These are phyloP conservation scores for Glaucomys volans DNA, from an alignment of 2,113 vertebrate species.

Conservation along the genomic window DNA sequence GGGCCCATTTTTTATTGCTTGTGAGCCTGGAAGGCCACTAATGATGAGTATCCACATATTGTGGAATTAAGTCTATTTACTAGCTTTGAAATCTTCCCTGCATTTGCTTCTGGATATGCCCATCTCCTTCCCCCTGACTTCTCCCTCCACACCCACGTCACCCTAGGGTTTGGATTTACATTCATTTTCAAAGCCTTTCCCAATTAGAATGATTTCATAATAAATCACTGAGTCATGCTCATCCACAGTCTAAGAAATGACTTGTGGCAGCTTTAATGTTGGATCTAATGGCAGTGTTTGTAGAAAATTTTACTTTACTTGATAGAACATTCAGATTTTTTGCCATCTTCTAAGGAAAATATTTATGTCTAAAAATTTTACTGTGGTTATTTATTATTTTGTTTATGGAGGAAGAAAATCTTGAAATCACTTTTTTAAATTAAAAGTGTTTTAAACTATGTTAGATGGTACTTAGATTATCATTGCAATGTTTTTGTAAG, in stretches of 20 bases:
- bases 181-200: neutral
- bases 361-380: constrained; percentile 3
- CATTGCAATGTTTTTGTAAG: neutral
- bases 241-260: neutral
- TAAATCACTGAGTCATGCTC: neutral
- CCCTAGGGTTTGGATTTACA: neutral
- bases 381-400: neutral
- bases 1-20: neutral
- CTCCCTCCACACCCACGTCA: neutral
- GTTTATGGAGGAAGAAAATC: neutral
- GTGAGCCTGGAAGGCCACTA: neutral
- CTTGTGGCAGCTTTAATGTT: constrained; percentile 2
- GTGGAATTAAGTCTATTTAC: neutral
- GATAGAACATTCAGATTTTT: constrained; percentile 10
- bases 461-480: neutral
- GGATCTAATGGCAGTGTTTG: neutral
- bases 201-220: constrained; percentile 10
- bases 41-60: neutral
- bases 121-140: neutral
- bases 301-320: constrained; percentile 41
- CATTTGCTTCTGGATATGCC: neutral
- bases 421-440: neutral
- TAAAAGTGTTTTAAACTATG: neutral
- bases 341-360: constrained; percentile 10
- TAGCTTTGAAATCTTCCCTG: neutral